phyloP scores from a whole-genome alignment of 2,797 vertebrate species.

The Sciurus carolinensis region DNA sequence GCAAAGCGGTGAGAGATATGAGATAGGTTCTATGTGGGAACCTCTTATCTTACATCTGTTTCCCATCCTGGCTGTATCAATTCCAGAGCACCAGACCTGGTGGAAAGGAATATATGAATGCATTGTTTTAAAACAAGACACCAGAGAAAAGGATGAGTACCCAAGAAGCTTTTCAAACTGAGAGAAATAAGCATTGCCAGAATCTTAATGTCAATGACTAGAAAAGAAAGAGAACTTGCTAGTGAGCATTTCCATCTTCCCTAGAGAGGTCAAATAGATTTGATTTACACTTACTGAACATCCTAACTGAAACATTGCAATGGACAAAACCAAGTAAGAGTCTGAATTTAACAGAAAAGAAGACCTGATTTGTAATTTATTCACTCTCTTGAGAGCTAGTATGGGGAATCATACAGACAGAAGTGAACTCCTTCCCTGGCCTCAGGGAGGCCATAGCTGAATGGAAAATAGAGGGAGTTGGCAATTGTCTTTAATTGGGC shows the following conservation, averaged over 20 bases:
- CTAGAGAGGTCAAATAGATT: constrained; percentile 25
- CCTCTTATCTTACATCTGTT: neutral
- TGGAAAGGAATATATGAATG: neutral
- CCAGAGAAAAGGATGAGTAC: neutral
- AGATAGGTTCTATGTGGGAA: neutral
- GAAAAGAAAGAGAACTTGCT: constrained; percentile 47
- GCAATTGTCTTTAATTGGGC: neutral
- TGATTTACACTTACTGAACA: neutral
- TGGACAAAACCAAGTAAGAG: constrained; percentile 26
- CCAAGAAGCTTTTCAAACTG: neutral
- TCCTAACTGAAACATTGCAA: constrained; percentile 29
- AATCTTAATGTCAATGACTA: neutral
- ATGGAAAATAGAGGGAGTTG: neutral
- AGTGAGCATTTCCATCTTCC: constrained; percentile 21
- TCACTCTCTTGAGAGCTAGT: neutral
- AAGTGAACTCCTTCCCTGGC: neutral
- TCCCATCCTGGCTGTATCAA: neutral
- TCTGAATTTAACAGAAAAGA: constrained; percentile 40
- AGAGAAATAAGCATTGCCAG: constrained; percentile 6
- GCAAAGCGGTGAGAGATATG: neutral
- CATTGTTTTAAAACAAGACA: constrained; percentile 22
- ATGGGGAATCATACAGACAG: constrained; percentile 11
- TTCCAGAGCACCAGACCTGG: neutral
- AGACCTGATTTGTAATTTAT: constrained; percentile 15
- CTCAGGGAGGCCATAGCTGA: neutral